Evolutionary conservation across 2,797 vertebrate species (phyloP).

Genomic region (Xyrichtys novacula): DNA sequence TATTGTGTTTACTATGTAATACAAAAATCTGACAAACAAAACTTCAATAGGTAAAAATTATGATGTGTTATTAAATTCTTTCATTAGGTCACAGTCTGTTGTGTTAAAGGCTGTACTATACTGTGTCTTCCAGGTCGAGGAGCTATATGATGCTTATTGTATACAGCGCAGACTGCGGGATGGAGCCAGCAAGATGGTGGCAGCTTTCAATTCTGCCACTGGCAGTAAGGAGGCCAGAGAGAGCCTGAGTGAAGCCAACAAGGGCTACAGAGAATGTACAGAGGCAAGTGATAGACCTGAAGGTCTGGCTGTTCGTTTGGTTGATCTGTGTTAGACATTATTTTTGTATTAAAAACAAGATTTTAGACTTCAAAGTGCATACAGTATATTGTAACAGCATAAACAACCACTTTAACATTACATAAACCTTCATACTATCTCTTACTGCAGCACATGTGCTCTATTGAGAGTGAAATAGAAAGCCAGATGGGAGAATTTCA

Average conservation of each 20-base stretch:
- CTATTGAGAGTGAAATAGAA: slow-evolving; percentile 95
- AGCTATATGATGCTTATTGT: slow-evolving; percentile 97
- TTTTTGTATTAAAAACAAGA: not conserved
- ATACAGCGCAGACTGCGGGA: slow-evolving; percentile 95
- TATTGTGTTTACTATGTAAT: too few relatives aligned
- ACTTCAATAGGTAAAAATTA: too few relatives aligned
- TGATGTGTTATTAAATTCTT: not conserved
- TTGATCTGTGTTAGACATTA: not conserved
- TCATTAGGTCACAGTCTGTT: not conserved
- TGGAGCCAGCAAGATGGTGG: slow-evolving; percentile 98
- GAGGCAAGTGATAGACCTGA: slow-evolving; percentile 85
- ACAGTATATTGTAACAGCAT: not conserved
- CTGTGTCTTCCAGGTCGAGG: slow-evolving; percentile 89
- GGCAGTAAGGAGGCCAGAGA: slow-evolving; percentile 96
- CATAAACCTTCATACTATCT: slow-evolving; percentile 14
- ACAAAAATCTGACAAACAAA: too few relatives aligned
- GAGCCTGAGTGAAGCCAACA: slow-evolving; percentile 96
- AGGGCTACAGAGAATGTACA: slow-evolving; percentile 95
- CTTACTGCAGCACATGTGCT: slow-evolving; percentile 93
- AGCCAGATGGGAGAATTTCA: slow-evolving; percentile 98
- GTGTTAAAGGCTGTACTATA: not conserved
- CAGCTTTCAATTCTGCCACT: slow-evolving; percentile 92
- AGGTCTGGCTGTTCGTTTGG: not conserved
- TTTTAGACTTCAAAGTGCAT: not conserved
- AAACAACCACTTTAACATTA: not conserved